Base-by-base conservation (phyloP, 2,888 invertebrate genomes). In the Monoplex corrugatus region DNA sequence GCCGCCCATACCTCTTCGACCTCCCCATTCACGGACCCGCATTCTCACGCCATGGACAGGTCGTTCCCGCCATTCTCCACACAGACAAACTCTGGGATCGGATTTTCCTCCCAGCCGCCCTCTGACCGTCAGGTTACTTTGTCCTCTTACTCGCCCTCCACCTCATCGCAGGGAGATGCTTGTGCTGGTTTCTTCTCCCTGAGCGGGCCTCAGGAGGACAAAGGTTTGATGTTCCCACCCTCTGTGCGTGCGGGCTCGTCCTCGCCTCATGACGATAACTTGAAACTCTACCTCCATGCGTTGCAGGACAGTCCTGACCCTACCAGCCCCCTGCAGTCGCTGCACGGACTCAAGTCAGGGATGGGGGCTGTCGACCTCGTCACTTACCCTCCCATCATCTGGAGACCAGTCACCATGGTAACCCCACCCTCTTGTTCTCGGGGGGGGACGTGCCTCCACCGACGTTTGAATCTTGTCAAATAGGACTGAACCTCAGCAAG, bases 281-380 rank as follows among this genome's bases (percentile, higher is more conserved):
- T 50, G 8, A 50, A 16, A 28, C 19, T 13, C 87, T 38, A 57
- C 57, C 80, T 78, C 32, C 87, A 57, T 57, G 5, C 28, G 19
- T 35, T 57, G 35, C n/a, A 32, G 6, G 16, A 5, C 87, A 28
- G 35, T 23, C 75, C 10, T 10, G 87, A 75, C 43, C 5, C 75
- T 1, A 35, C 38, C 72, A n/a, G n/a, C 8, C 16, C 13, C 13
- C 32, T 57, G 32, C 85, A 85, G 38, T 43, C 75, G 6, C 19
- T 87, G 87, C 87, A 78, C 45, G 87, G 87, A 23, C 78, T 87
- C 45, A 23, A 35, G 43, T 45, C 87, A 23, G 75, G 35, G 3
- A 44, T 43, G 45, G 78, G 78, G 28, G 44, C 78, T 28, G 87
- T 35, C 19, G 75, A 75, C 80, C 38, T 50, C n/a, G n/a, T n/a